Conservation (phyloP, 2,797 vertebrate species). For the Limnodromus scolopaceus region DNA sequence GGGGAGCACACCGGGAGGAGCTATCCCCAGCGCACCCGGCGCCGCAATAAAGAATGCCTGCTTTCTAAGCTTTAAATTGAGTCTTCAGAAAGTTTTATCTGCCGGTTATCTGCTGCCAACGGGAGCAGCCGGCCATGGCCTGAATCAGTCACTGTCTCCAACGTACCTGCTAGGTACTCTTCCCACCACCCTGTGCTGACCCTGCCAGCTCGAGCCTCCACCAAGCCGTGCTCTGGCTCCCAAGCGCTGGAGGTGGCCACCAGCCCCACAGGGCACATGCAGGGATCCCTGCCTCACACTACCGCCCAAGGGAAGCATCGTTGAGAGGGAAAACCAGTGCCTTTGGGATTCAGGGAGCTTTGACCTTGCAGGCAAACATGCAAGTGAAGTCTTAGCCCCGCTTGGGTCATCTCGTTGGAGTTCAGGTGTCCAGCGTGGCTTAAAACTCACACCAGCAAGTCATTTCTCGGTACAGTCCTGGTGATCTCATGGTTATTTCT, state of each 20-base stretch:
- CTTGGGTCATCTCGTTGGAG: neutral
- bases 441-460: neutral
- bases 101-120: neutral
- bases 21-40: too few relatives aligned
- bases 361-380: neutral
- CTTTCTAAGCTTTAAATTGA: too few relatives aligned
- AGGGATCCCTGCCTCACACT: neutral
- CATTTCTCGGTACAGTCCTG: neutral
- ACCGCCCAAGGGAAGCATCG: neutral
- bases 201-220: neutral
- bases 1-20: too few relatives aligned
- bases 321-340: neutral
- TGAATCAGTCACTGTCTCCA: neutral
- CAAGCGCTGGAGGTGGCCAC: neutral
- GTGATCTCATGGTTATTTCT: neutral
- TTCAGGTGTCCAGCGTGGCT: neutral
- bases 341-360: neutral
- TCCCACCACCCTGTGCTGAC: neutral
- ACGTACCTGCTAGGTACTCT: neutral
- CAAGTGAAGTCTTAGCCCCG: neutral
- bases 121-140: neutral
- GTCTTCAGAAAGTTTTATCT: too few relatives aligned
- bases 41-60: too few relatives aligned
- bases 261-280: neutral
- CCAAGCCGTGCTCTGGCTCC: fast-evolving